Evolutionary conservation across 2,797 vertebrate genomes (phyloP).

Genomic region (Euthynnus affinis): DNA sequence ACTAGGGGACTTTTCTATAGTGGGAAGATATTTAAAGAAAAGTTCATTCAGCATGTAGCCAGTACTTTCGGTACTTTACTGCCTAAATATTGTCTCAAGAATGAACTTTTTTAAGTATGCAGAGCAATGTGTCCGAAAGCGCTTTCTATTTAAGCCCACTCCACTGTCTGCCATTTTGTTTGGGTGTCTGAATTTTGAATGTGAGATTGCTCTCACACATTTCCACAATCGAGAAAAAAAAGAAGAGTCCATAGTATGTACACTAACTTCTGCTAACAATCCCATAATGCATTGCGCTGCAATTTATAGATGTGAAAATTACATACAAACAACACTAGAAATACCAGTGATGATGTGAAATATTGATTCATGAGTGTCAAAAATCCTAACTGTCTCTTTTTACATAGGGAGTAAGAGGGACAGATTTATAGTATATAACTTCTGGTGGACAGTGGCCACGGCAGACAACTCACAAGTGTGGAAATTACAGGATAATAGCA

Average conservation of each 20-base stretch:
- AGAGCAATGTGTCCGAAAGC: neutral
- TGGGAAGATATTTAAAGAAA: slow-evolving; percentile 12
- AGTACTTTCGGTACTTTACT: neutral
- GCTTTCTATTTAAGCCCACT: neutral
- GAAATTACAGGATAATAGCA: slow-evolving; percentile 1
- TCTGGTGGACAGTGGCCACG: neutral
- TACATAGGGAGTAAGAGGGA: neutral
- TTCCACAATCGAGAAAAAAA: neutral
- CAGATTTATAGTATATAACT: neutral
- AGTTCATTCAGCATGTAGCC: too few relatives aligned
- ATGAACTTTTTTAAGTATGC: neutral
- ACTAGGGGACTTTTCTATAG: slow-evolving; percentile 16
- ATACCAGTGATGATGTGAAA: neutral
- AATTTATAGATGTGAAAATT: neutral
- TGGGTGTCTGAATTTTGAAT: neutral
- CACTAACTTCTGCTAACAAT: neutral
- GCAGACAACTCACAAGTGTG: neutral
- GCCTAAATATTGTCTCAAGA: neutral
- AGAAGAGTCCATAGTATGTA: neutral
- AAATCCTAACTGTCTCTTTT: neutral
- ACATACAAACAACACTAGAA: neutral
- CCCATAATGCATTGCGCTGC: neutral
- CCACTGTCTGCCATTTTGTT: neutral
- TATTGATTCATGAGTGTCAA: neutral
- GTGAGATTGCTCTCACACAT: neutral